Evolutionary conservation across 2,888 invertebrate genomes (phyloP).

Genomic region (Polydesmus complanatus): DNA sequence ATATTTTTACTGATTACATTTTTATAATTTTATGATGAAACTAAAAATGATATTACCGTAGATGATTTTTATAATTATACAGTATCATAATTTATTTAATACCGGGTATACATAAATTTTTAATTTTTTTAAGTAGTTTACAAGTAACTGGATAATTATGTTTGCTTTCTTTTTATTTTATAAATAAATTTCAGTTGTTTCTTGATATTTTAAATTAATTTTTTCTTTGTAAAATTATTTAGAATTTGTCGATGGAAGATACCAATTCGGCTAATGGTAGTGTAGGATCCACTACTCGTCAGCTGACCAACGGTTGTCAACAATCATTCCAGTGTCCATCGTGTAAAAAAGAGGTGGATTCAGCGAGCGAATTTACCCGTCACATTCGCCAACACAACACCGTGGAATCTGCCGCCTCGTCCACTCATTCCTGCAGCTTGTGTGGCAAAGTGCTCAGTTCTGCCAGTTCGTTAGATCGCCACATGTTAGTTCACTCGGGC

Average conservation of each 20-base stretch:
- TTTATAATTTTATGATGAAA: too few relatives aligned
- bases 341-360: slow-evolving; percentile 45
- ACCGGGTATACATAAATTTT: too few relatives aligned
- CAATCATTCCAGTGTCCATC: slow-evolving; percentile 43
- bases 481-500: slow-evolving; percentile 64
- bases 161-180: too few relatives aligned
- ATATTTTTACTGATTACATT: too few relatives aligned
- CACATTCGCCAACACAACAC: slow-evolving; percentile 53
- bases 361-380: slow-evolving; percentile 51
- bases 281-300: not conserved
- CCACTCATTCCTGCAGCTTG: slow-evolving; percentile 44
- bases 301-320: not conserved
- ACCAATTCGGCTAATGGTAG: not conserved
- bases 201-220: not conserved
- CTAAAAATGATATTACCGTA: too few relatives aligned
- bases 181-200: not conserved
- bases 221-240: not conserved
- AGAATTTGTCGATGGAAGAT: not conserved
- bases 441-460: slow-evolving; percentile 58
- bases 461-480: slow-evolving; percentile 61
- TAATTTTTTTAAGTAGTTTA: too few relatives aligned
- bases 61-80: too few relatives aligned
- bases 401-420: slow-evolving; percentile 32
- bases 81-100: too few relatives aligned
- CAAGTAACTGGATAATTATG: too few relatives aligned